Base-by-base conservation (phyloP, 2,797 vertebrate genomes). In the Euphonia xanthogaster region DNA sequence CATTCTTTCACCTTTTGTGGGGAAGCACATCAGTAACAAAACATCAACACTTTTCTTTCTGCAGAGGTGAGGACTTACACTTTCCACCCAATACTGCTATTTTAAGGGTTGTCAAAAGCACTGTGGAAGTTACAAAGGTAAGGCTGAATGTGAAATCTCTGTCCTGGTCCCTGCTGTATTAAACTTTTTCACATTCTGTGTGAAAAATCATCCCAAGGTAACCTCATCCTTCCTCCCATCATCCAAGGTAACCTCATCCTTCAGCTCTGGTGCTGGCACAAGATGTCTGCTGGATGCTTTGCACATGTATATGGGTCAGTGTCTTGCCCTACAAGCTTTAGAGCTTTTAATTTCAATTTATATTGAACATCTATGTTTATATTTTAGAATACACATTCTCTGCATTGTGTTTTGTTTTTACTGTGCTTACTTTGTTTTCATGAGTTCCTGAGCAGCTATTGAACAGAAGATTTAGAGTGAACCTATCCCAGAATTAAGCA, bases 31-130 rank as follows among this genome's bases (percentile, higher is more conserved):
- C 9, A 10, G 10, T 15, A 76, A 85, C 62, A 84, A 90, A 86
- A 88, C 48, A 74, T 40, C 75, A 72, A 1, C 40, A 51, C 44
- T 74, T 31, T 54, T 33, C 30, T 91, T 54, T 37, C 60, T 78
- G 68, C 31, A 73, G 51, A 92, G 47, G 21, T 80, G 48, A 91
- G 65, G 50, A 66, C 42, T 21, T 61, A 23, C 3, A 6, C 63
- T 54, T 84, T 74, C 53, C 30, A 75, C 61, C 37, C 50, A 55
- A 91, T 67, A 33, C 12, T 82, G 81, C 70, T 83, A 50, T 94
- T 95, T 90, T 70, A 54, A 27, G 27, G 23, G 21, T 3, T 55
- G 40, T 80, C 55, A 88, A 67, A 89, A 94, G 51, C 47, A 23
- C 31, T 14, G 48, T 31, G 37, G 21, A 79, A 75, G 47, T 20